These are phyloP conservation scores for Heliothis virescens DNA, from an alignment of 1,140 invertebrate genomes.

Conservation along the genomic window DNA sequence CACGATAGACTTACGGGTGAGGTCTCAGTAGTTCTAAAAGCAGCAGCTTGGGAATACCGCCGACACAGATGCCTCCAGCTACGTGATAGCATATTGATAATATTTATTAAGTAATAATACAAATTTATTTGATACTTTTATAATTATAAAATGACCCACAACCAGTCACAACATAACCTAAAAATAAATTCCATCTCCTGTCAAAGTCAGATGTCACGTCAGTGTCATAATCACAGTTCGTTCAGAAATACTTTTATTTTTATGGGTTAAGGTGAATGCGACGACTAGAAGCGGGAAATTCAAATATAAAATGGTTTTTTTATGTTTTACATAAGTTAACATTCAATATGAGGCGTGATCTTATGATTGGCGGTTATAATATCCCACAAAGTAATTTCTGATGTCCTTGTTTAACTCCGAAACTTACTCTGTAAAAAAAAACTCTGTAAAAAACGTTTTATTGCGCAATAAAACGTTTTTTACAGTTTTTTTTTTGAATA, in stretches of 20 bases:
- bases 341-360: too few species aligned
- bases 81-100: slow-evolving; percentile 71
- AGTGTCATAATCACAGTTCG: slow-evolving; percentile 13
- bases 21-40: slow-evolving; percentile 75
- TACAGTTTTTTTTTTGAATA: too few species aligned
- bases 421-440: too few species aligned
- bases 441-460: too few species aligned
- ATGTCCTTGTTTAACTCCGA: too few species aligned
- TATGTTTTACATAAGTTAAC: too few species aligned
- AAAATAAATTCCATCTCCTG: slow-evolving; percentile 9
- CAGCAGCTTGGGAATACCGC: slow-evolving; percentile 76
- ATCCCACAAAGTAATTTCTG: too few species aligned
- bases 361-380: too few species aligned
- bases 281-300: too few species aligned
- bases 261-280: too few species aligned
- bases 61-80: slow-evolving; percentile 72
- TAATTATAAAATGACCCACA: slow-evolving; percentile 12
- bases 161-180: slow-evolving; percentile 59
- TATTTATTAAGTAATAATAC: neutral
- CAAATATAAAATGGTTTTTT: too few species aligned
- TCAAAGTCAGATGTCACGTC: neutral
- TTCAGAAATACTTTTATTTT: neutral
- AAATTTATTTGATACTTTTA: neutral
- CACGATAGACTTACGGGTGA: slow-evolving; percentile 70
- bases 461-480: too few species aligned